Conservation (phyloP, 2,888 invertebrate genomes). For the Teinopalpus imperialis region DNA sequence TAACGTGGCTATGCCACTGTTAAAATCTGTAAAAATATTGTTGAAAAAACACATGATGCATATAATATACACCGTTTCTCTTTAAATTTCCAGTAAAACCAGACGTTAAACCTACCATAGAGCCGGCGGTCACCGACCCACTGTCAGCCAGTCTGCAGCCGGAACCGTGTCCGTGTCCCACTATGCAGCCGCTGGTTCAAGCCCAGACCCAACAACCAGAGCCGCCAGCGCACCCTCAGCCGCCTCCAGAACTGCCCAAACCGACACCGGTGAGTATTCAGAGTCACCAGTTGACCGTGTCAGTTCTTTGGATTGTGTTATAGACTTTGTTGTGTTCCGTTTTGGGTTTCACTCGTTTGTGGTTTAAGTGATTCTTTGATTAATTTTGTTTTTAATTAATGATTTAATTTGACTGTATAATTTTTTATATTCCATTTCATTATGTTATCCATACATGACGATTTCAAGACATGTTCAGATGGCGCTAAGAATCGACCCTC, state of each 20-base stretch:
- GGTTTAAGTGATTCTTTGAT: neutral
- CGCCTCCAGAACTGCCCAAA: slow-evolving; percentile 61
- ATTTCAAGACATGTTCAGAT: too few species aligned
- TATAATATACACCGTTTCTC: too few species aligned
- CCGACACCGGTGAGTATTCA: slow-evolving; percentile 68
- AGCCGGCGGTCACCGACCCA: slow-evolving; percentile 43
- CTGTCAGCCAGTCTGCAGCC: slow-evolving; percentile 30
- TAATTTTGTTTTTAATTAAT: too few species aligned
- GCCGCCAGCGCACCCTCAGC: slow-evolving; percentile 31
- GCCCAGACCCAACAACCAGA: slow-evolving; percentile 17
- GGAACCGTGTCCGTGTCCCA: neutral
- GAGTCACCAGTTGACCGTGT: too few species aligned
- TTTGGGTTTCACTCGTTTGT: neutral
- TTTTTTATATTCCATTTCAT: too few species aligned
- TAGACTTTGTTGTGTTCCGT: slow-evolving; percentile 27
- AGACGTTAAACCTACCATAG: slow-evolving; percentile 43
- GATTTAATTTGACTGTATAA: too few species aligned
- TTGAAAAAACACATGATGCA: too few species aligned
- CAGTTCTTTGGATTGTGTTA: slow-evolving; percentile 35
- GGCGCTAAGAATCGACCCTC: too few species aligned
- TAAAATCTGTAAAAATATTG: too few species aligned
- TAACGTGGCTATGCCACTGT: too few species aligned
- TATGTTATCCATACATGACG: too few species aligned
- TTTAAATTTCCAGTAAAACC: slow-evolving; percentile 39
- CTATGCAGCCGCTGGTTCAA: neutral